These are phyloP conservation scores for Capricornis sumatraensis DNA, from an alignment of 2,113 vertebrate species.

Conservation along the genomic window DNA sequence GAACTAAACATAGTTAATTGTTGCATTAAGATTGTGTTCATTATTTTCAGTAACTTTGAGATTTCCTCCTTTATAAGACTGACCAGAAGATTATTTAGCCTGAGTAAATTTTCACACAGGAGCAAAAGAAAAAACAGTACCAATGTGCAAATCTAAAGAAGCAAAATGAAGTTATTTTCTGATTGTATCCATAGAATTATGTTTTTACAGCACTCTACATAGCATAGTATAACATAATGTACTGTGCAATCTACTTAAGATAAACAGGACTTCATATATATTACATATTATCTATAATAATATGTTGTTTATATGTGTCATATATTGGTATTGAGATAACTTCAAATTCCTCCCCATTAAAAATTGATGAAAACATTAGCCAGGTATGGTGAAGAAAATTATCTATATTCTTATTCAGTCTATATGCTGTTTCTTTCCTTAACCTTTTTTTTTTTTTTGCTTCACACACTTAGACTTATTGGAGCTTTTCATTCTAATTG, in stretches of 20 bases:
- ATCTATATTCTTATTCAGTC: not conserved
- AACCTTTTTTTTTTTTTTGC: not conserved
- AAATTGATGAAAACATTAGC: not conserved
- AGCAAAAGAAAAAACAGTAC: not conserved
- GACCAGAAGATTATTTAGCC: not conserved
- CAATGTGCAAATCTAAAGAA: not conserved
- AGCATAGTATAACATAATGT: not conserved
- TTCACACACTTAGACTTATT: not conserved
- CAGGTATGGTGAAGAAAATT: not conserved
- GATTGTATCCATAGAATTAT: not conserved
- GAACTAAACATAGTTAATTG: not conserved
- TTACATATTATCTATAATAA: not conserved
- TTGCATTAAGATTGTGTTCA: not conserved
- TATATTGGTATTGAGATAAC: not conserved
- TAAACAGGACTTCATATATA: not conserved
- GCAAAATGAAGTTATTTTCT: not conserved
- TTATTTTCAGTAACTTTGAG: not conserved
- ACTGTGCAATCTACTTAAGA: not conserved
- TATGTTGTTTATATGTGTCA: not conserved
- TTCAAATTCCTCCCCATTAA: not conserved
- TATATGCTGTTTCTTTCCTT: not conserved
- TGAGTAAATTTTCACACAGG: not conserved
- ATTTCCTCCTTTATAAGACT: not conserved
- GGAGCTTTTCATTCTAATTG: not conserved
- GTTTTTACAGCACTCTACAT: not conserved